Base-by-base conservation (phyloP, 2,113 vertebrate species). In the Clupea harengus region DNA sequence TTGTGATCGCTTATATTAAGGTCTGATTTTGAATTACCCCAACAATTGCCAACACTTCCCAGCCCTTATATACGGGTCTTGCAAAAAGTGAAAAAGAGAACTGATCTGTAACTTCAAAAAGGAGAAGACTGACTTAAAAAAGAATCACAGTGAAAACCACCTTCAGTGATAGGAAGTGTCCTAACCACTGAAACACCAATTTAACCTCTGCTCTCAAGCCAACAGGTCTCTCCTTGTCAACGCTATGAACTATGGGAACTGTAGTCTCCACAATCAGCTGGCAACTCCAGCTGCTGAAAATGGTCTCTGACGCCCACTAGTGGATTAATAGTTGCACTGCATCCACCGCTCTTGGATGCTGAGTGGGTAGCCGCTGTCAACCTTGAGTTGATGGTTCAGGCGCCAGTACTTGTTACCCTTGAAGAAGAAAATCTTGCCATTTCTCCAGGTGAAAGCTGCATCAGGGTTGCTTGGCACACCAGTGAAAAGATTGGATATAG, bases 371-470 rank as follows among this genome's bases (percentile, higher is more conserved):
- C 96, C 96, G 46, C 89, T 90, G 44, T 97, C 95, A 0, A 93
- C 95, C 0, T 52, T 92, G 85, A 97, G 94, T 88, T 92, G 92
- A 17, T 90, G 72, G 17, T 95, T 96, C 85, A 97, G 89, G 2
- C 95, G 89, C 96, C 97, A 97, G 89, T 97, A 97, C 39, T 94
- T 86, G 82, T 95, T 95, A 0, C 94, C 96, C 86, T 96, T 97
- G 87, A 97, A 98, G 93, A 97, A 94, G 91, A 94, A 97, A 86
- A 97, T 90, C 84, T 91, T 95, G 86, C 94, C 94, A 4, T 97
- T 96, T 90, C 91, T 94, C 96, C 96, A 96, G 28, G 96, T 96
- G 91, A 96, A 88, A 8, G 96, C 95, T 0, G 96, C 96, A 0
- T 97, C 96, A 1, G 90, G 92, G 28, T 87, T 83, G 20, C 93